These are phyloP conservation scores for Eledone cirrhosa DNA, from an alignment of 2,888 invertebrate genomes.

Conservation along the genomic window DNA sequence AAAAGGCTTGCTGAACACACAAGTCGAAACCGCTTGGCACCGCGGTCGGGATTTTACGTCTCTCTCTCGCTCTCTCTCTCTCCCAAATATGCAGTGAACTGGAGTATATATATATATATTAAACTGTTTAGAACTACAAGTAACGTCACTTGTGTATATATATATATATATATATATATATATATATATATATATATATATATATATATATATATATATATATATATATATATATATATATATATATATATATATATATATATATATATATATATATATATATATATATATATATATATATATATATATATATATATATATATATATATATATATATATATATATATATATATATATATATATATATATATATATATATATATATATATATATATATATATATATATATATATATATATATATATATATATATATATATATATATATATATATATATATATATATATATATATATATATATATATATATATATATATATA, in stretches of 20 bases:
- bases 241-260: not conserved
- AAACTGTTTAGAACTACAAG: too few relatives aligned
- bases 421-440: not conserved
- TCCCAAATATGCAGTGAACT: too few relatives aligned
- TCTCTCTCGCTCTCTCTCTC: too few relatives aligned
- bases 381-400: not conserved
- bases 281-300: not conserved
- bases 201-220: not conserved
- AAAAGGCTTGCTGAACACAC: too few relatives aligned
- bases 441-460: not conserved
- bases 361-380: not conserved
- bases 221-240: not conserved
- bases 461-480: slow-evolving; percentile 2
- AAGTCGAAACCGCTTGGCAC: too few relatives aligned
- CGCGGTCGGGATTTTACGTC: too few relatives aligned
- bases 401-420: not conserved
- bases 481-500: not conserved
- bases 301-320: not conserved
- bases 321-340: not conserved
- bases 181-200: not conserved
- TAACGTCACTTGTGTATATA: not conserved
- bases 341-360: not conserved
- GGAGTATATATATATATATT: not conserved
- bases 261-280: not conserved
- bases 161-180: not conserved